Evolutionary conservation across 2,797 vertebrate species (phyloP), one percentile per base, ranked within the genome.

Genomic region (Sciaenops ocellatus): DNA sequence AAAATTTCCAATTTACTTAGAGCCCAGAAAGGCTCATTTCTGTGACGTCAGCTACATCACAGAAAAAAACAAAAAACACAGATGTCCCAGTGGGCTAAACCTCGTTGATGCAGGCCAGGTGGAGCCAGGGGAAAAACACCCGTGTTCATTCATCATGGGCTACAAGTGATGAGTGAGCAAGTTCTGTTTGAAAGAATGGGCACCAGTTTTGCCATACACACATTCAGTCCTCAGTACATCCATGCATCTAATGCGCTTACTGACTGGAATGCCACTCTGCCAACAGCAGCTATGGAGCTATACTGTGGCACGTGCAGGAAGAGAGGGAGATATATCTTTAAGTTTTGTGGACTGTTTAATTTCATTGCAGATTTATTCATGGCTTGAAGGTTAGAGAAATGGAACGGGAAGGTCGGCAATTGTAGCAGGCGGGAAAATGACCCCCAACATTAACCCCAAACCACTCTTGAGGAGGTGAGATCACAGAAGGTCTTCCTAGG

Each of bases 31-130:
- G 18, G 15, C n/a, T 28, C 1, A 13, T 24, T 57, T 55, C 46
- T 52, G 28, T 38, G 47, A 59, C 17, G 41, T 61, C 34, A 62
- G 5, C 41, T 59, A 28, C 61, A 70, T 68, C 20, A 63, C 44
- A 17, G 9, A 1, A 2, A 48, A 51, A 24, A 48, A 34, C 24
- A 2, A 38, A 34, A 34, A 34, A 8, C 20, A 30, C 26, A 60
- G 13, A 16, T 57, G 34, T 78, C 74, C 51, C 68, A 22, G 42
- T 54, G 52, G 70, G 41, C 22, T 55, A 48, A 63, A 78, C 41
- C 54, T 62, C 41, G 71, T 72, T 63, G 61, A 70, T 69, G 47
- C 78, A 76, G 76, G 59, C 38, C 76, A 85, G 55, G 69, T 76
- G 38, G 62, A 63, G 64, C 54, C 59, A 52, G 13, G 61, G 68